phyloP scores from a whole-genome alignment of 1,140 invertebrate species.

The Halyomorpha halys region DNA sequence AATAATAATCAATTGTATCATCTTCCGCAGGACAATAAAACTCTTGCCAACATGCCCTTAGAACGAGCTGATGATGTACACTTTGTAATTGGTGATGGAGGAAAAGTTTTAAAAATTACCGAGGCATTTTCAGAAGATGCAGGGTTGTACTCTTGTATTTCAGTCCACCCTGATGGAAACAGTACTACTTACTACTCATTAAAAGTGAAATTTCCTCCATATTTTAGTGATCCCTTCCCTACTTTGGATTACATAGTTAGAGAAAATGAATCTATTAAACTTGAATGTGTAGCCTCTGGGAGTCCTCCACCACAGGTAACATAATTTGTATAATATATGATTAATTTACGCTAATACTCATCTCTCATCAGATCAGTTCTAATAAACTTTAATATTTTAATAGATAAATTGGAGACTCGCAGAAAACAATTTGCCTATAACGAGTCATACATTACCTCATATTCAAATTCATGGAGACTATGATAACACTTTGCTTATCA shows the following conservation, averaged over 20 bases:
- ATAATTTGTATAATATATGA: not conserved
- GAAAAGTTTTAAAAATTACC: constrained; percentile 6
- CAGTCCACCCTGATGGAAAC: not conserved
- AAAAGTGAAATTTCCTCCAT: constrained; percentile 10
- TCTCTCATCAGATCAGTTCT: too few species aligned
- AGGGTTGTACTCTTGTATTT: constrained; percentile 18
- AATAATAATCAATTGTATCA: too few species aligned
- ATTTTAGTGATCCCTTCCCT: constrained; percentile 10
- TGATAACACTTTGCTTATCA: constrained; percentile 1
- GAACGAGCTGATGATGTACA: constrained; percentile 21
- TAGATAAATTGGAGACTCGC: constrained; percentile 21
- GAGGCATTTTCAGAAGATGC: constrained; percentile 15
- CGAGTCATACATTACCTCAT: constrained; percentile 10
- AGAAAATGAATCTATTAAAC: constrained; percentile 7
- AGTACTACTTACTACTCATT: constrained; percentile 6
- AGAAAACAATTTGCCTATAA: constrained; percentile 13
- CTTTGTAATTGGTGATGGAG: not conserved
- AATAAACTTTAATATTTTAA: not conserved
- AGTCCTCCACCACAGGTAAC: constrained; percentile 19
- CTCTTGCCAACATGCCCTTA: not conserved
- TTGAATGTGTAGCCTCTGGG: constrained; percentile 11
- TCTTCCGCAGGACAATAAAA: constrained; percentile 3
- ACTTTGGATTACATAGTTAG: constrained; percentile 13
- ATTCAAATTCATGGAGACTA: constrained; percentile 6
- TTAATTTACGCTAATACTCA: not conserved